Evolutionary conservation across 1,140 invertebrate genomes (phyloP).

Genomic region (Cryptotermes secundus): DNA sequence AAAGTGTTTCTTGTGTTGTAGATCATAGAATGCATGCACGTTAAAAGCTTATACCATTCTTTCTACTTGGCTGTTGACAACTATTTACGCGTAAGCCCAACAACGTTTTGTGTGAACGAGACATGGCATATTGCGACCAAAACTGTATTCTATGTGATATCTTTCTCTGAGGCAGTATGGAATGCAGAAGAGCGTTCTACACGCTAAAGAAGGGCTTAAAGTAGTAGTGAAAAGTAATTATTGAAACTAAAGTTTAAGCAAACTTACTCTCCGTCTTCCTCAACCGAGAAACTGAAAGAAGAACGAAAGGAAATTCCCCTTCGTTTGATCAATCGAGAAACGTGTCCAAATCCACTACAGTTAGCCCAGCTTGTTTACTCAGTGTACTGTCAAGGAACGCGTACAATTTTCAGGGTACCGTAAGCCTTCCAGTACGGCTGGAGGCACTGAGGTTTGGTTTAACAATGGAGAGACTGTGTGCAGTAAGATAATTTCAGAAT

Average conservation of each 20-base stretch:
- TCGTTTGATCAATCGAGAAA: not conserved
- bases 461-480: not conserved
- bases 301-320: not conserved
- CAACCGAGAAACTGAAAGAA: not conserved
- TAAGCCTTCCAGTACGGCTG: not conserved
- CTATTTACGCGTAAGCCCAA: too few relatives aligned
- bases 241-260: not conserved
- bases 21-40: too few relatives aligned
- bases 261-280: not conserved
- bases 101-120: too few relatives aligned
- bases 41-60: too few relatives aligned
- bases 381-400: not conserved
- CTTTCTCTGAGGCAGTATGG: not conserved
- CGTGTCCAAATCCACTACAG: not conserved
- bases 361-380: not conserved
- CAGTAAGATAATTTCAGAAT: not conserved
- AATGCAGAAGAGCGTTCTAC: not conserved
- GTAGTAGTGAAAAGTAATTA: conserved; percentile 3
- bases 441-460: not conserved
- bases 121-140: not conserved
- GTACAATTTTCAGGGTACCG: not conserved
- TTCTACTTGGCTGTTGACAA: too few relatives aligned
- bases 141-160: not conserved
- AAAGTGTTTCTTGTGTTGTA: too few relatives aligned
- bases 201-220: not conserved